Percentiles rank a stretch among this genome's conserved stretches.
Evolutionary conservation across 2,888 invertebrate genomes (phyloP).

Genomic region (Meandrusa payeni): DNA sequence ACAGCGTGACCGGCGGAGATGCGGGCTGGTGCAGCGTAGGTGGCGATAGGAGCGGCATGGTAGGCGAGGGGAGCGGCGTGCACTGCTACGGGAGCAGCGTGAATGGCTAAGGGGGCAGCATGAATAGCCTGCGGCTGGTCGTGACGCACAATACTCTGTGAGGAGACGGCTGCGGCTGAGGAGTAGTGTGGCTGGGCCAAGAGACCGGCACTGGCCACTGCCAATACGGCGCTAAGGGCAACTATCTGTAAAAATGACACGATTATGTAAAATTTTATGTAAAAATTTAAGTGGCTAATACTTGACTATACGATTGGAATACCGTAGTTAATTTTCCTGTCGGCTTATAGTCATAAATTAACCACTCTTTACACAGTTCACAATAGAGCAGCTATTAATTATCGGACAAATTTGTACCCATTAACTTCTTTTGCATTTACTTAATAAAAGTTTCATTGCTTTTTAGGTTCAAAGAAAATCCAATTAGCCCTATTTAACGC

Average conservation of each 20-base stretch:
- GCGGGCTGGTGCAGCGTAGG: slow-evolving; percentile 50
- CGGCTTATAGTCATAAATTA: too few relatives aligned
- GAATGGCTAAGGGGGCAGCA: slow-evolving; percentile 35
- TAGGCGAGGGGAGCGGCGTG: slow-evolving; percentile 37
- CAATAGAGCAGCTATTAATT: too few relatives aligned
- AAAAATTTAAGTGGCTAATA: too few relatives aligned
- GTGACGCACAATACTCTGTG: slow-evolving; percentile 59
- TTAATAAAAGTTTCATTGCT: too few relatives aligned
- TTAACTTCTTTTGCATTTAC: too few relatives aligned
- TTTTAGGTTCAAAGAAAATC: too few relatives aligned
- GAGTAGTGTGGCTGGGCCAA: slow-evolving; percentile 59
- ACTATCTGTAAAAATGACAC: neutral
- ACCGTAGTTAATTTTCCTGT: too few relatives aligned
- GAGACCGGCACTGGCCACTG: slow-evolving; percentile 60
- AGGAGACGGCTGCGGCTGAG: slow-evolving; percentile 55
- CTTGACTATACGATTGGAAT: too few relatives aligned
- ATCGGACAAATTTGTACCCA: too few relatives aligned
- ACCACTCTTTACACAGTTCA: too few relatives aligned
- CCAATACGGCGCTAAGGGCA: slow-evolving; percentile 41
- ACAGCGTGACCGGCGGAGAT: slow-evolving; percentile 51
- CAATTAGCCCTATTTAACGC: too few relatives aligned
- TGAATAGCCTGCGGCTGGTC: slow-evolving; percentile 36
- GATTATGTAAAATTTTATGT: too few relatives aligned
- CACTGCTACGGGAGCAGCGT: slow-evolving; percentile 39
- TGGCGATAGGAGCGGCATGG: slow-evolving; percentile 36